Conservation (phyloP, 1,140 invertebrate species). For the Heliconius congener region DNA sequence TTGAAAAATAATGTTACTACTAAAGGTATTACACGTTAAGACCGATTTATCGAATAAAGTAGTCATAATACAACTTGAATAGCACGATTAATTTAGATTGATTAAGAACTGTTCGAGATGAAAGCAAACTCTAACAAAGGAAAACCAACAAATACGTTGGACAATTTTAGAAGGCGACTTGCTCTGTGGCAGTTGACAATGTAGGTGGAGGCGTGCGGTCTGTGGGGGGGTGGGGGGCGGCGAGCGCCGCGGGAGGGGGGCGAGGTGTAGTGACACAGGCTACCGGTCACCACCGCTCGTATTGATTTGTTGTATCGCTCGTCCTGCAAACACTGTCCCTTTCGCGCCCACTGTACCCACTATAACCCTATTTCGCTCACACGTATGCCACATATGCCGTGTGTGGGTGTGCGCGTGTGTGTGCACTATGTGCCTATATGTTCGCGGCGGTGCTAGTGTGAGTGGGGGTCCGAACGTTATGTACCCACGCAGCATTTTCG, state of each 20-base stretch:
- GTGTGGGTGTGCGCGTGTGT: conserved; percentile 54
- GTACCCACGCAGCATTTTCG: conserved; percentile 73
- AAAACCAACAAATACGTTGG: conserved; percentile 35
- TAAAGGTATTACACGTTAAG: neutral
- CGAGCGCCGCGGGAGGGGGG: conserved; percentile 22
- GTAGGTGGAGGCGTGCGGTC: conserved; percentile 76
- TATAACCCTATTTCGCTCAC: conserved; percentile 49
- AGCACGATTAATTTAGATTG: conserved; percentile 26
- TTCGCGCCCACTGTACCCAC: conserved; percentile 49
- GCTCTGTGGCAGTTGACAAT: conserved; percentile 77
- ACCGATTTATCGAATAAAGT: conserved; percentile 6
- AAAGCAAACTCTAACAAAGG: conserved; percentile 32
- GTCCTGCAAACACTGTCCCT: conserved; percentile 75
- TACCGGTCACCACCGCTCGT: conserved; percentile 81
- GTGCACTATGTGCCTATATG: conserved; percentile 44
- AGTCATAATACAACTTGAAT: conserved; percentile 17
- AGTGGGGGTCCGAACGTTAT: conserved; percentile 74
- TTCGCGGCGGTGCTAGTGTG: conserved; percentile 47
- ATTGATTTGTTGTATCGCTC: conserved; percentile 81
- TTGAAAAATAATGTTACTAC: no score
- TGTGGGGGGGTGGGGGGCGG: conserved; percentile 41
- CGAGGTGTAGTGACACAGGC: conserved; percentile 75
- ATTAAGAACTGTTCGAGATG: conserved; percentile 26
- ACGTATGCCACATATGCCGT: conserved; percentile 67
- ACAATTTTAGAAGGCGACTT: conserved; percentile 51